Evolutionary conservation across 2,888 invertebrate species (phyloP).

Genomic region (Plagiodera versicolora): DNA sequence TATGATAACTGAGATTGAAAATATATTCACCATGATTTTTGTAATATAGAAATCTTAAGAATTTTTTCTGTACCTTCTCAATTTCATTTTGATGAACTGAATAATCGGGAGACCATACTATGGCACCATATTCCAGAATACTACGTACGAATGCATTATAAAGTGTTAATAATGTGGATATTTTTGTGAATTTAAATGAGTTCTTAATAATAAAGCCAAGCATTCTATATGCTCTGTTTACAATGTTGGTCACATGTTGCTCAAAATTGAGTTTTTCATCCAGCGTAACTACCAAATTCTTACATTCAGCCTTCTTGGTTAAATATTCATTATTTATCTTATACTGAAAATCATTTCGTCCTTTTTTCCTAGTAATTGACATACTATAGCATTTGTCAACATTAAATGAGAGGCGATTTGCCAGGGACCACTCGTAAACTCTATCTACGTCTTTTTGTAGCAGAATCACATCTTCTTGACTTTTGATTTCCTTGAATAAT

Average conservation of each 20-base stretch:
- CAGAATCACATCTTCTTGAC: constrained; percentile 1
- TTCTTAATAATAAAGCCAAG: constrained; percentile 6
- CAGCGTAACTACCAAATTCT: constrained; percentile 6
- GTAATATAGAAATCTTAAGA: no score
- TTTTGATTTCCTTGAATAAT: constrained; percentile 5
- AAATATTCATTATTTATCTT: constrained; percentile 3
- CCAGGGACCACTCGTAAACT: constrained; percentile 10
- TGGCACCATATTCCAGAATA: no score
- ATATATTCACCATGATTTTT: no score
- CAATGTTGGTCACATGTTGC: constrained; percentile 6
- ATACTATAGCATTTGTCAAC: constrained; percentile 10
- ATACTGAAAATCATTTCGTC: background rate
- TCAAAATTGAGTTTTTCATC: constrained; percentile 12
- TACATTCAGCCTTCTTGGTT: constrained; percentile 1
- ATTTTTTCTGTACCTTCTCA: background rate
- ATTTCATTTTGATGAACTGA: constrained; percentile 8
- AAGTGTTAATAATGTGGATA: no score
- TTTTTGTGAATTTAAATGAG: no score
- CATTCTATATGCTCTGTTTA: background rate
- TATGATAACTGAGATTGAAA: no score
- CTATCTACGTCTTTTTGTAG: constrained; percentile 2
- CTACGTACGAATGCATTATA: no score
- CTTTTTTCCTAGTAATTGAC: constrained; percentile 9
- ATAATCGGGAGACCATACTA: background rate
- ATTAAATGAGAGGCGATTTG: background rate